These are phyloP conservation scores for Reticulitermes lucifugus DNA, from an alignment of 2,888 invertebrate species.

Conservation along the genomic window DNA sequence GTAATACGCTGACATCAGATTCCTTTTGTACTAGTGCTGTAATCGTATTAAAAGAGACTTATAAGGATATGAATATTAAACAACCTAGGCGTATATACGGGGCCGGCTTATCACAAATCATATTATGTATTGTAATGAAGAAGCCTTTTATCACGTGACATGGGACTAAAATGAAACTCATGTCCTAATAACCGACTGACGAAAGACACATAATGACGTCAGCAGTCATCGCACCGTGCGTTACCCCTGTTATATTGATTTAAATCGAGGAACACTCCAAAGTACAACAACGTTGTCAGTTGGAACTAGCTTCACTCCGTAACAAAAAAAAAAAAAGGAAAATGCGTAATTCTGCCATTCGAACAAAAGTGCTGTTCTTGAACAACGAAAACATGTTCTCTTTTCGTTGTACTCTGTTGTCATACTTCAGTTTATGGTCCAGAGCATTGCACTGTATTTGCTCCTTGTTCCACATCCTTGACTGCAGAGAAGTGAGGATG, in stretches of 20 bases:
- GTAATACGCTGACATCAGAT: no score
- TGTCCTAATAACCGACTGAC: no score
- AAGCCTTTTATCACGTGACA: no score
- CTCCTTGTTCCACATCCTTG: not conserved
- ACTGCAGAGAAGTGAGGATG: not conserved
- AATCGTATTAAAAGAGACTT: no score
- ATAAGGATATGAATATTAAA: no score
- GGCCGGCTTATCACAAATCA: no score
- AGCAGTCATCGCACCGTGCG: not conserved
- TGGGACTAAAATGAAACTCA: no score
- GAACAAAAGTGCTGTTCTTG: not conserved
- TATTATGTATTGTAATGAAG: no score
- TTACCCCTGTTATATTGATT: not conserved
- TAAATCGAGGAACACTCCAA: not conserved
- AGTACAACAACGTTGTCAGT: not conserved
- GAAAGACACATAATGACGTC: no score
- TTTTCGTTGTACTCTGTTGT: not conserved
- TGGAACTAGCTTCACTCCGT: not conserved
- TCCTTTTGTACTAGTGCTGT: no score
- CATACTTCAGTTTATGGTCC: not conserved
- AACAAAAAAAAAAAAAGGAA: not conserved
- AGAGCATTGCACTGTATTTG: not conserved
- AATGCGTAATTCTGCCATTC: not conserved
- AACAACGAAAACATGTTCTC: not conserved
- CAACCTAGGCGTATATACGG: no score